Evolutionary conservation across 2,797 vertebrate species (phyloP), one percentile per base, ranked within the genome.

Genomic region (Acipenser transmontanus): DNA sequence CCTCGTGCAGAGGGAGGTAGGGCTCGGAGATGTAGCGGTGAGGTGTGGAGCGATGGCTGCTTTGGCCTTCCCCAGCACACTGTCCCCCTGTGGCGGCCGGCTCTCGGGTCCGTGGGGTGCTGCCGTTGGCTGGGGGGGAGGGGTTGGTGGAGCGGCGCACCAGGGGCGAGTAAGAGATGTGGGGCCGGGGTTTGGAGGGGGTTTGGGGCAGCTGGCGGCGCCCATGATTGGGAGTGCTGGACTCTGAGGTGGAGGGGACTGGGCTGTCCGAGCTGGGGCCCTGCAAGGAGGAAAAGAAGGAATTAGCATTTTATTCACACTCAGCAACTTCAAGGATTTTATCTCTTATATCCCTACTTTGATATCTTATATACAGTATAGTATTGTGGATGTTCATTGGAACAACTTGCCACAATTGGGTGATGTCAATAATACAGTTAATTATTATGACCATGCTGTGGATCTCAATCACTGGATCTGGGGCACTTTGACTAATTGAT

Each of bases 11-110:
- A 1, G 92, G 89, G 80, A 98, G 89, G 84, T 98, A 95, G 67
- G 97, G 96, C 91, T 98, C 96, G 0, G 97, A 98, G 85, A 97
- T 98, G 87, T 97, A 97, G 68, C 91, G 95, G 69, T 94, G 96
- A 0, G 95, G 94, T 56, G 95, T 96, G 1, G 91, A 83, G 7
- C 85, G 84, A 66, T 88, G 91, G 78, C 91, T 89, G 0, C 74
- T 78, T 7, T 20, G 65, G 9, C 66, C 66, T 10, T 74, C 78
- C 82, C 72, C 71, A 85, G 81, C 72, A 34, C 34, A 34, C 34
- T 34, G 34, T 34, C 34, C 34, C 6, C 50, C 69, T 64, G 79
- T 78, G 69, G 84, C 80, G 65, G 86, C 76, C 17, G 80, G 72
- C 0, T 84, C 80, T 65, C 89, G 89, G 62, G 92, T 87, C 13